Conservation (phyloP, 2,888 invertebrate species). For the Carterocephalus palaemon region DNA sequence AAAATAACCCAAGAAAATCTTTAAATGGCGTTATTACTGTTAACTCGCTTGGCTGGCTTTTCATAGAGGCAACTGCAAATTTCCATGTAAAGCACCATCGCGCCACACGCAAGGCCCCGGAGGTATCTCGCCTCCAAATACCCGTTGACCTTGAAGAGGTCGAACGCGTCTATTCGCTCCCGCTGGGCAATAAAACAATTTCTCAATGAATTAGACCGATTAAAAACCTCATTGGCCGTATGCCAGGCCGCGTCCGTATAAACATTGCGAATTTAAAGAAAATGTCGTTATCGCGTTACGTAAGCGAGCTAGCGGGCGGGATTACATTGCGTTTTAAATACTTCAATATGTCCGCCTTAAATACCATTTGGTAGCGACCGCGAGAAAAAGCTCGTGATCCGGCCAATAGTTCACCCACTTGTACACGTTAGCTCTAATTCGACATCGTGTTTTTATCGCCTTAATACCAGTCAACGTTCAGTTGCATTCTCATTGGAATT, state of each 20-base stretch:
- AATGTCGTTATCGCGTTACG: slow-evolving; percentile 68
- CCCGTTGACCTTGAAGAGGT: slow-evolving; percentile 66
- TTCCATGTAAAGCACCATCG: slow-evolving; percentile 1
- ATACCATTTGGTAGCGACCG: slow-evolving; percentile 15
- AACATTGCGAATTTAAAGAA: slow-evolving; percentile 73
- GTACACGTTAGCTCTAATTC: no score
- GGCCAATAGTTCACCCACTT: no score
- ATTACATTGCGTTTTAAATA: slow-evolving; percentile 34
- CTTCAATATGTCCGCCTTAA: slow-evolving; percentile 20
- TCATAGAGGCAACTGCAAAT: no score
- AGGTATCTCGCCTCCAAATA: slow-evolving; percentile 40
- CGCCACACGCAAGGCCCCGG: slow-evolving; percentile 32
- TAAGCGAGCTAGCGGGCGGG: slow-evolving; percentile 42
- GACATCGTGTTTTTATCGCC: no score
- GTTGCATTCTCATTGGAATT: no score
- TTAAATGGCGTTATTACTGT: no score
- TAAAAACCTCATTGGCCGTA: slow-evolving; percentile 68
- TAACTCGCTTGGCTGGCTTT: no score
- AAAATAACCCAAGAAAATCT: no score
- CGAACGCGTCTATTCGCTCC: slow-evolving; percentile 60
- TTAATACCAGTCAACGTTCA: no score
- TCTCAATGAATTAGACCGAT: slow-evolving; percentile 74
- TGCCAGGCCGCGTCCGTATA: slow-evolving; percentile 69
- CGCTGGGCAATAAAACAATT: slow-evolving; percentile 64
- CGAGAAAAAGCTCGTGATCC: slow-evolving; percentile 12